Evolutionary conservation across 2,888 invertebrate species (phyloP).

Genomic region (Loripinus fragilis): DNA sequence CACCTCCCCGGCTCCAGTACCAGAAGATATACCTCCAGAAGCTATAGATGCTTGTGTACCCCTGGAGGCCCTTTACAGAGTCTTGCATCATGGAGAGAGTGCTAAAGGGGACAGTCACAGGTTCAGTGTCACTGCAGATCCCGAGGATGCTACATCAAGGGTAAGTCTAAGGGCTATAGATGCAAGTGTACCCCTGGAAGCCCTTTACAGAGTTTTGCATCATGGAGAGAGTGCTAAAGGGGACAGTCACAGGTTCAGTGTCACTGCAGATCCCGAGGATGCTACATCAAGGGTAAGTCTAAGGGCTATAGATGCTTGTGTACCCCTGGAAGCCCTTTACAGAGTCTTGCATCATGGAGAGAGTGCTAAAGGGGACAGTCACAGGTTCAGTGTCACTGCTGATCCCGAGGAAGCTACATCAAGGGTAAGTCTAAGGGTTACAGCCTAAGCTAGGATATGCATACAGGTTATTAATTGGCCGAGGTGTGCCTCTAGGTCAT

Average conservation of each 20-base stretch:
- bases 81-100: conserved; percentile 81
- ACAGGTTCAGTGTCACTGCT: conserved; percentile 79
- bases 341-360: conserved; percentile 81
- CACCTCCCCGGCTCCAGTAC: conserved; percentile 61
- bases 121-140: conserved; percentile 79
- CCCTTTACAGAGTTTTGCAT: conserved; percentile 78
- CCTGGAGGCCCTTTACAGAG: conserved; percentile 76
- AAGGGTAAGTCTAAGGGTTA: conserved; percentile 74
- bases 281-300: conserved; percentile 77
- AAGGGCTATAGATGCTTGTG: conserved; percentile 75
- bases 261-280: conserved; percentile 80
- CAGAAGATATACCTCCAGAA: conserved; percentile 76
- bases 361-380: conserved; percentile 79
- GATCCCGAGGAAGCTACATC: conserved; percentile 82
- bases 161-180: conserved; percentile 75
- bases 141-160: conserved; percentile 80
- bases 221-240: conserved; percentile 81
- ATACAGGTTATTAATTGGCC: too few species aligned
- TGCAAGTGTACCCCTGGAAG: conserved; percentile 77
- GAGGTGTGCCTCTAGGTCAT: too few species aligned
- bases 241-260: conserved; percentile 81
- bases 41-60: conserved; percentile 77
- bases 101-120: conserved; percentile 81
- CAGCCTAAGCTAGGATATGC: too few species aligned
- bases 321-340: conserved; percentile 77